Base-by-base conservation (phyloP, 1,140 invertebrate genomes). In the Pomacea maculata region DNA sequence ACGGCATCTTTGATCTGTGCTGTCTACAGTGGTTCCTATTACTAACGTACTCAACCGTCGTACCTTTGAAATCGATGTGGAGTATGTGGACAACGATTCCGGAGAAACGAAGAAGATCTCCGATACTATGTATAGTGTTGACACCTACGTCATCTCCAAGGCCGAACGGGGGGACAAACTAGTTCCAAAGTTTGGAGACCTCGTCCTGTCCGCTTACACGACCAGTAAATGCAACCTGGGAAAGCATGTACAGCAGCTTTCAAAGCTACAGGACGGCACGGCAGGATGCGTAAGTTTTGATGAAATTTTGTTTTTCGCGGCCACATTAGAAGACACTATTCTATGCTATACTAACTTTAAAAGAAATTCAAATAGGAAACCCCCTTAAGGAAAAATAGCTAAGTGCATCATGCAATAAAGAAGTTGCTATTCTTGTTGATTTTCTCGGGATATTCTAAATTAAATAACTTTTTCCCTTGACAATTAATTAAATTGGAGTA, bases 161-260 rank as follows among this genome's bases (percentile, higher is more conserved):
- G 80, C 52, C 11, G 80, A 85, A n/a, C 77, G 81, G 17, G 79
- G 75, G 14, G 79, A 75, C 1, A 72, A 76, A 21, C 55, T 87
- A 29, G 82, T 84, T 25, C 86, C 83, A 17, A 65, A 76, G 17
- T 87, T 87, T 78, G 86, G 83, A 21, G 84, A 85, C 71, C 71
- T 75, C 21, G 81, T 83, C 14, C 76, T 86, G 15, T 83, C 80
- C 52, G 68, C 86, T 21, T 83, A 83, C 82, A 63, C 85, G 63
- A 85, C 83, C 64, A 79, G 82, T n/a, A 80, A 83, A 70, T 87
- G 86, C 61, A 68, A 79, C 25, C 81, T 87, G 34, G 67, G 76
- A 6, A 79, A 84, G 10, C 86, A 87, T 73, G 83, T 87, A 34
- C 80, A 86, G 70, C 85, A 86, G 61, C 80, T 87, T 17, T 77